These are phyloP conservation scores for Cyrtodaria siliqua DNA, from an alignment of 2,888 invertebrate species.

Conservation along the genomic window DNA sequence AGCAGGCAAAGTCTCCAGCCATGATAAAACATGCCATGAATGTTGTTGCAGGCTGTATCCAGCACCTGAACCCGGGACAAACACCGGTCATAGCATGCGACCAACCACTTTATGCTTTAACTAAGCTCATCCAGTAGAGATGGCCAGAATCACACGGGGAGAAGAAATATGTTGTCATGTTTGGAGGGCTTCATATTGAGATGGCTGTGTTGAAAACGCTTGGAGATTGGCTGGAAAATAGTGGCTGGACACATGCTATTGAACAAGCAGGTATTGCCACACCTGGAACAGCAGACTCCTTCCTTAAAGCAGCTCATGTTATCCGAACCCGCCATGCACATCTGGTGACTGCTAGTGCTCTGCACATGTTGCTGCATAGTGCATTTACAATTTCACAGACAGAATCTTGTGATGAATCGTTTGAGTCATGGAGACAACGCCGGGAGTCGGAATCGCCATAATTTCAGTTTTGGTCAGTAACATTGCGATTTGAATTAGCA, in stretches of 20 bases:
- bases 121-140: slow-evolving; percentile 67
- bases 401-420: no score
- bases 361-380: slow-evolving; percentile 17
- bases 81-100: slow-evolving; percentile 64
- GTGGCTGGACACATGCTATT: slow-evolving; percentile 71
- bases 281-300: slow-evolving; percentile 41
- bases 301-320: slow-evolving; percentile 33
- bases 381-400: no score
- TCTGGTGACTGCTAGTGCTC: slow-evolving; percentile 14
- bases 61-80: slow-evolving; percentile 62
- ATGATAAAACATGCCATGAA: slow-evolving; percentile 23
- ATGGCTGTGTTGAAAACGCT: slow-evolving; percentile 70
- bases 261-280: slow-evolving; percentile 35
- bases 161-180: slow-evolving; percentile 69
- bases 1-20: slow-evolving; percentile 15
- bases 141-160: slow-evolving; percentile 67
- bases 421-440: no score
- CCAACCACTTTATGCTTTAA: slow-evolving; percentile 70
- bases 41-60: slow-evolving; percentile 6
- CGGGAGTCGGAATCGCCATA: no score
- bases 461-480: no score
- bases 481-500: no score
- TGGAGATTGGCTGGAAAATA: slow-evolving; percentile 66
- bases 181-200: slow-evolving; percentile 79
- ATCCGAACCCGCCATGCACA: slow-evolving; percentile 19